Percentiles rank a stretch among this genome's conserved stretches.
phyloP scores from a whole-genome alignment of 1,140 invertebrate genomes.

The Brachionus paranguensis region DNA sequence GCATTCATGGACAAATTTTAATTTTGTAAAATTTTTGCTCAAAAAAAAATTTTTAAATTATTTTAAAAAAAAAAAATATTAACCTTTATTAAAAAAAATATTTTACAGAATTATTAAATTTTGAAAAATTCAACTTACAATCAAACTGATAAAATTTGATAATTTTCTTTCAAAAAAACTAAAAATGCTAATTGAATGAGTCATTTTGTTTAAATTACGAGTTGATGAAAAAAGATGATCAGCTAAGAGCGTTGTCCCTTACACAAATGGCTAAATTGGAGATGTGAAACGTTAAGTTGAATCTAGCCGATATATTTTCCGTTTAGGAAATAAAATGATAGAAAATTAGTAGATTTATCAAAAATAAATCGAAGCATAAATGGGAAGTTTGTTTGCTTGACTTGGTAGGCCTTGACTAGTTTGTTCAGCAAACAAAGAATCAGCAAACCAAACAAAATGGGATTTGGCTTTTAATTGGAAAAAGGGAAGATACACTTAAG shows the following conservation, averaged over 20 bases:
- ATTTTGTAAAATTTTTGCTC: no score
- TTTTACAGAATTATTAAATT: no score
- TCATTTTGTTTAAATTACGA: no score
- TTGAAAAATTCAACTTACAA: no score
- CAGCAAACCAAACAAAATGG: background rate
- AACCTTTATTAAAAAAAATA: no score
- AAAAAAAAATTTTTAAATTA: no score
- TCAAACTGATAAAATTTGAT: no score
- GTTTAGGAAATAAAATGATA: background rate
- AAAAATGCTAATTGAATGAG: no score
- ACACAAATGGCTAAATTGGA: background rate
- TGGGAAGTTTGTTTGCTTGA: background rate
- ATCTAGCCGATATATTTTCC: background rate
- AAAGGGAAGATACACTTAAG: background rate
- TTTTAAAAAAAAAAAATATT: no score
- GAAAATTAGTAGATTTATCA: background rate
- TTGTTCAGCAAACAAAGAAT: background rate
- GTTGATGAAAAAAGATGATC: no score
- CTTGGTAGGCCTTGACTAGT: background rate
- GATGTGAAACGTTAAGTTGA: background rate
- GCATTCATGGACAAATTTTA: no score
- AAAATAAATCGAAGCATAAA: background rate
- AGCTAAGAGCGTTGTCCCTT: background rate
- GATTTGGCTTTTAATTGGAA: constrained; percentile 4
- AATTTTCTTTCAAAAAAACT: no score